Percentiles rank a stretch among this genome's conserved stretches.
Conservation (phyloP, 2,888 invertebrate species). For the Rhingia campestris region DNA sequence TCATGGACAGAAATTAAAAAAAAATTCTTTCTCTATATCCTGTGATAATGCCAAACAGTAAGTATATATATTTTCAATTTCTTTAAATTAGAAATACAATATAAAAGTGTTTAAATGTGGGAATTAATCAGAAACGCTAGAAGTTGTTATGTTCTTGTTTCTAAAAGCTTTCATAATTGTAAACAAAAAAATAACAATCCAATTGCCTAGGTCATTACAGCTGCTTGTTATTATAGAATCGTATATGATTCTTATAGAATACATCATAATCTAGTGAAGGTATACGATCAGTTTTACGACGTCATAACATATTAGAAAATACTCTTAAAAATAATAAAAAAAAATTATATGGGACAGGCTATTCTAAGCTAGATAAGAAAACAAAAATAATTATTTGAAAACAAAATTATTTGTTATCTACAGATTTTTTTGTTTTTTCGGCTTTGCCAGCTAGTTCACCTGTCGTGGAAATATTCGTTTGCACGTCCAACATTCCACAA, state of each 20-base stretch:
- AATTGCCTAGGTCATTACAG: constrained; percentile 22
- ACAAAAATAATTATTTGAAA: background rate
- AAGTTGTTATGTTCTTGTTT: background rate
- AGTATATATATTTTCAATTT: too few relatives aligned
- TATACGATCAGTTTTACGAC: constrained; percentile 3
- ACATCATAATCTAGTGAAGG: constrained; percentile 35
- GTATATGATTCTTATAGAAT: constrained; percentile 41
- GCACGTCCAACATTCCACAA: constrained; percentile 78
- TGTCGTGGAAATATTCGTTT: constrained; percentile 55
- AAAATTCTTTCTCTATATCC: too few relatives aligned
- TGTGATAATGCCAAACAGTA: too few relatives aligned
- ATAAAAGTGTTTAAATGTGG: too few relatives aligned
- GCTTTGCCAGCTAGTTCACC: constrained; percentile 15
- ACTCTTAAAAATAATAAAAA: constrained; percentile 1
- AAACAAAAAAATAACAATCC: background rate
- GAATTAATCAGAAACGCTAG: background rate
- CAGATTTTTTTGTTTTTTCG: constrained; percentile 31
- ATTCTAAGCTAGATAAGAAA: constrained; percentile 23
- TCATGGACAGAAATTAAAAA: too few relatives aligned
- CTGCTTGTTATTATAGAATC: constrained; percentile 5
- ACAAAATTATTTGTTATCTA: constrained; percentile 61
- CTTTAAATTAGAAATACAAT: too few relatives aligned
- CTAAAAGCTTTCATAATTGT: background rate
- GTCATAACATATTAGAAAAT: constrained; percentile 5
- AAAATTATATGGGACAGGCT: constrained; percentile 9